Conservation (phyloP, 2,113 vertebrate species). For the Brienomyrus longianalis region DNA sequence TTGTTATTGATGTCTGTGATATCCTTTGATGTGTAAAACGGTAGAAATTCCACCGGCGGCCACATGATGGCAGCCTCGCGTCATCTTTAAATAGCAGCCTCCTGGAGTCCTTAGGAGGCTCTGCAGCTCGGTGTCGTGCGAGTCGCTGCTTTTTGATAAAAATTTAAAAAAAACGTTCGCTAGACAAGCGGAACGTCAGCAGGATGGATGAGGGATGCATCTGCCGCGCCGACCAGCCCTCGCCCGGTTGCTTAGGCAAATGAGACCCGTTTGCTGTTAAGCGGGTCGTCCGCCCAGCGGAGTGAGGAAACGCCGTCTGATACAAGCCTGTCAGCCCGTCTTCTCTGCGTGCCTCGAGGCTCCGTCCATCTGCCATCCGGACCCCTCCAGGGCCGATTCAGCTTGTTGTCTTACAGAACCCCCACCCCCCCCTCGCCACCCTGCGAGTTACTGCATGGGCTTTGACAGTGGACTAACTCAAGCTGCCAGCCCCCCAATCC, state of each 20-base stretch:
- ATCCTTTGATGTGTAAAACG: not conserved
- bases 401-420: not conserved
- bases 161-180: not conserved
- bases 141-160: not conserved
- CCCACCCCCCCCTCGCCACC: not conserved
- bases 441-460: not conserved
- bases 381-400: not conserved
- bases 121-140: not conserved
- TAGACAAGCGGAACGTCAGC: no score
- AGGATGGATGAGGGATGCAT: not conserved
- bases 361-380: not conserved
- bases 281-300: not conserved
- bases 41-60: not conserved
- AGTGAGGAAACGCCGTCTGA: not conserved
- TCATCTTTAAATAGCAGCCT: not conserved
- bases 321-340: no score
- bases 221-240: not conserved
- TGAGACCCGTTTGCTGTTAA: not conserved
- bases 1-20: not conserved
- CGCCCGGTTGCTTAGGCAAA: not conserved
- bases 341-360: not conserved
- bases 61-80: slow-evolving; percentile 25
- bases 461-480: not conserved
- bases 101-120: not conserved
- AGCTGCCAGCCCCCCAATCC: not conserved